These are phyloP conservation scores for Aphelocoma coerulescens DNA, from an alignment of 2,113 vertebrate species.

Conservation along the genomic window DNA sequence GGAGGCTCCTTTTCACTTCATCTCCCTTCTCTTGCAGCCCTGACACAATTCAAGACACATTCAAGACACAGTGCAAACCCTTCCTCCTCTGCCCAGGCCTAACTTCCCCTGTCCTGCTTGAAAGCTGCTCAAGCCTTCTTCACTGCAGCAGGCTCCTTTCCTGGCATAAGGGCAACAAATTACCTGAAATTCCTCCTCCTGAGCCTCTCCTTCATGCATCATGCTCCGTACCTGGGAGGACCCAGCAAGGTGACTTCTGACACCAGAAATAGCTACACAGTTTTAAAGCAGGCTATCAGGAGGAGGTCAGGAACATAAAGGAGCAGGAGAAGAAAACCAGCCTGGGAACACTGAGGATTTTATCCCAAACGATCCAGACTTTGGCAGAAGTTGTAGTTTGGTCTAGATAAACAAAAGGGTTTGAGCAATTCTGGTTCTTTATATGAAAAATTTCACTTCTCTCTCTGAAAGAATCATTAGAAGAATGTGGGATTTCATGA, in stretches of 20 bases:
- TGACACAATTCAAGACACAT: neutral
- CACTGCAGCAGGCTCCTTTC: neutral
- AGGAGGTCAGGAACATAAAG: neutral
- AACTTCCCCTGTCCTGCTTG: neutral
- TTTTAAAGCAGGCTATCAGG: neutral
- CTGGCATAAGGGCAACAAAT: neutral
- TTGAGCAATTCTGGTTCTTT: constrained; percentile 2
- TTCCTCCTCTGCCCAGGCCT: neutral
- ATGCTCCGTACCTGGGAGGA: neutral
- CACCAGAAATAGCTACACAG: neutral
- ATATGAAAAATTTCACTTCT: constrained; percentile 19
- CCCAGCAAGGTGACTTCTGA: neutral
- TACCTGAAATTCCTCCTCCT: neutral
- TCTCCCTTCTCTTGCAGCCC: neutral
- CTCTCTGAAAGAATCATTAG: neutral
- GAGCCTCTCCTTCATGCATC: neutral
- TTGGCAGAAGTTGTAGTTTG: neutral
- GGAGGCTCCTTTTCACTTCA: neutral
- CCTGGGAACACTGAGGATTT: neutral
- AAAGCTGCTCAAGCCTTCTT: neutral
- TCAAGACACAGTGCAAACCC: neutral
- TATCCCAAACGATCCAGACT: neutral
- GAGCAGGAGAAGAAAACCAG: neutral
- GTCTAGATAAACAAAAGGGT: neutral
- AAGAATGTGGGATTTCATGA: neutral